Base-by-base conservation (phyloP, 2,888 invertebrate species). In the Cremastobaeus sp. region DNA sequence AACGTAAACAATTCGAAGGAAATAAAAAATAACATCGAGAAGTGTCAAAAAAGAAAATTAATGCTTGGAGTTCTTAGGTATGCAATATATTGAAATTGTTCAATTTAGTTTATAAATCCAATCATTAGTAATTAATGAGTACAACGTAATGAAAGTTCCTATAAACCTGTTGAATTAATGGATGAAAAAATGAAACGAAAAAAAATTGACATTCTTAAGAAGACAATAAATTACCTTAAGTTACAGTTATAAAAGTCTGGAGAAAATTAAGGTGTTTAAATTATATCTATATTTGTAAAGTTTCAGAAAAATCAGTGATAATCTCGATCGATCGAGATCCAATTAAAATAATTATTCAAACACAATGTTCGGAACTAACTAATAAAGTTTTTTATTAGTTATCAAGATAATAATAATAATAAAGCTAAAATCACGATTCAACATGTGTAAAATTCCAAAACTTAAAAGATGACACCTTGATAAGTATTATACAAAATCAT, bases 371-470 rank as follows among this genome's bases (percentile, higher is more conserved):
- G 4, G 25, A 25, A 25, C 25, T 25, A 25, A 8, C 8, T 3
- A 25, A 25, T 8, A 25, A 25, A 25, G 8, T 8, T 3, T 25
- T 25, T 3, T 25, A 25, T 25, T 5, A 25, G 8, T 25, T 8
- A 25, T 25, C 8, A 3, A 25, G 3, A 5, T 8, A 8, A 25
- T 3, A 25, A 25, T 25, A 25, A 25, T 25, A 45, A 14, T 45
- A 25, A 45, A 45, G 28, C 21, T 25, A 14, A 52, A 52, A 37
- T 15, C 9, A 48, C 12, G 12, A 20, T 6, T 35, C n/a, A 52
- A 52, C 52, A 25, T 15, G 4, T 37, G 17, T 52, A 52, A 57
- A 57, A 43, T 43, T 57, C n/a, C 14, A 43, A 57, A 35, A 35
- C 37, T 21, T 37, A 37, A 52, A 17, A 28, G 21, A 34, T 43